These are phyloP conservation scores for Cardiocondyla obscurior DNA, from an alignment of 1,140 invertebrate species.

Conservation along the genomic window DNA sequence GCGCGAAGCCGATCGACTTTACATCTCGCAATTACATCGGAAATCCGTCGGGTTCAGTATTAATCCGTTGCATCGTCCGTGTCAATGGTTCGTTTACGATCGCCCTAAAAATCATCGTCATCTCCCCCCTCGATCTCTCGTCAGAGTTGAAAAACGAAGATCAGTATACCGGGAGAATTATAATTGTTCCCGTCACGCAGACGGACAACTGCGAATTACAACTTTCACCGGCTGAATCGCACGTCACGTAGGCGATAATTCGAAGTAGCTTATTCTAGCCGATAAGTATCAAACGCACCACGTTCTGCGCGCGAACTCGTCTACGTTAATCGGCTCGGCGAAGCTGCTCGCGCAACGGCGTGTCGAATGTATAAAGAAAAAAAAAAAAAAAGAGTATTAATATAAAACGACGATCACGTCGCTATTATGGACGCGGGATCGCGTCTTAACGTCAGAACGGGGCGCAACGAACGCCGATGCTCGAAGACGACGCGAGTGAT, in stretches of 20 bases:
- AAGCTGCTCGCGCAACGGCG: background rate
- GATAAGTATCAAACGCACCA: slow-evolving; percentile 25
- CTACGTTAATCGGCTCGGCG: slow-evolving; percentile 22
- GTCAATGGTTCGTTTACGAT: background rate
- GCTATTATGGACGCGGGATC: slow-evolving; percentile 25
- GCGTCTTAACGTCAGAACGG: slow-evolving; percentile 57
- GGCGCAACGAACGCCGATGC: slow-evolving; percentile 66
- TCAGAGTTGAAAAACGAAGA: background rate
- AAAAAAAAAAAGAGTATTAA: slow-evolving; percentile 53
- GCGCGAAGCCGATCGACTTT: slow-evolving; percentile 55
- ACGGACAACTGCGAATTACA: slow-evolving; percentile 4
- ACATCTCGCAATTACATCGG: background rate
- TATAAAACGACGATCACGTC: slow-evolving; percentile 33
- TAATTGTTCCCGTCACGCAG: slow-evolving; percentile 17
- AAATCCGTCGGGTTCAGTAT: background rate
- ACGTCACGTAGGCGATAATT: slow-evolving; percentile 23
- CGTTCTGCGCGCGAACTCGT: background rate
- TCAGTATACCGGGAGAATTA: background rate
- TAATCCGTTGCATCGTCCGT: background rate
- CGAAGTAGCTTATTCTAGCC: slow-evolving; percentile 7
- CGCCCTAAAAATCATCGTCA: background rate
- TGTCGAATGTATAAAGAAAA: slow-evolving; percentile 34
- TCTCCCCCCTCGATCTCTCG: background rate
- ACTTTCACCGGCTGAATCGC: slow-evolving; percentile 12
- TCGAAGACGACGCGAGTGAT: slow-evolving; percentile 80